Evolutionary conservation across 2,797 vertebrate species (phyloP).

Genomic region (Halcyon smyrnensis): DNA sequence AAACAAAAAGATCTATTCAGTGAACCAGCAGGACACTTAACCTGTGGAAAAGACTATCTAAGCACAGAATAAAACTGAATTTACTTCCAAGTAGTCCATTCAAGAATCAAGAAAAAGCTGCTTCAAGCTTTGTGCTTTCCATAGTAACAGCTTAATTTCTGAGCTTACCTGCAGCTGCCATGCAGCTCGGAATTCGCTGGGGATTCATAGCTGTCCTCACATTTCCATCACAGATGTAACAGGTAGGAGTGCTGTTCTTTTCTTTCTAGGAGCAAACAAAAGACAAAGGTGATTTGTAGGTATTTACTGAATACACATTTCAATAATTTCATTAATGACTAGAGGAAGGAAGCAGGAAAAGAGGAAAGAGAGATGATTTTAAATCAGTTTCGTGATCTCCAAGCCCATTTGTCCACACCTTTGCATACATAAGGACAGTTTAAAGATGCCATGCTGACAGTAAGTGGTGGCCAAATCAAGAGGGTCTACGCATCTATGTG

Average conservation of each 20-base stretch:
- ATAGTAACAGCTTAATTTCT: not conserved
- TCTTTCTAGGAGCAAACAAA: not conserved
- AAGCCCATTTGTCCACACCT: not conserved
- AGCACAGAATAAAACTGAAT: not conserved
- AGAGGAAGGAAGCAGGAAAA: not conserved
- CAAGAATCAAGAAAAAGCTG: not conserved
- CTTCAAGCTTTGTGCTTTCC: not conserved
- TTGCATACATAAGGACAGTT: not conserved
- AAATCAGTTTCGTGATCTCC: not conserved
- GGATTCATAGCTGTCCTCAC: not conserved
- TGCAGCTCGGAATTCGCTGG: not conserved
- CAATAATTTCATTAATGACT: not conserved
- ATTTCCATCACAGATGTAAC: not conserved
- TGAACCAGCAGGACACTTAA: not conserved
- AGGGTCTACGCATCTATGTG: accelerated
- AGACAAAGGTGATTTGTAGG: not conserved
- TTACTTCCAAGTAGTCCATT: not conserved
- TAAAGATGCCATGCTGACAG: not conserved
- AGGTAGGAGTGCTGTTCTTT: not conserved
- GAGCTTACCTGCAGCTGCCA: not conserved
- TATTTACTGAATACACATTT: not conserved
- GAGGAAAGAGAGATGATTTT: not conserved
- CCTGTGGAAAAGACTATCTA: not conserved
- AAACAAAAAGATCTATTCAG: not conserved
- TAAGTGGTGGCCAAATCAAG: not conserved